phyloP scores from a whole-genome alignment of 2,888 invertebrate species.

The Agrotis clavis region DNA sequence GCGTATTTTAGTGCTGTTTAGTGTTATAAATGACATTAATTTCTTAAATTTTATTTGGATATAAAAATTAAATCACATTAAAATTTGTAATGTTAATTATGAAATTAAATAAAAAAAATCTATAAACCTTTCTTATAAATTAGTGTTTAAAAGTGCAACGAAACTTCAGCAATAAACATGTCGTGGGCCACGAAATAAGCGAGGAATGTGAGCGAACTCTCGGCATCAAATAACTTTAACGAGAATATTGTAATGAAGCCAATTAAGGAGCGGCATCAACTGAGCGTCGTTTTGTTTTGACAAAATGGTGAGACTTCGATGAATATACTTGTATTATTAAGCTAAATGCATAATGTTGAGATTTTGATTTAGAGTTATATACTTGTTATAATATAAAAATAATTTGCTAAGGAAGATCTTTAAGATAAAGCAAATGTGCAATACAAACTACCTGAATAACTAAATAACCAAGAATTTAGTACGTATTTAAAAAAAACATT shows the following conservation, averaged over 20 bases:
- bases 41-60: neutral
- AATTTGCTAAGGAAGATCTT: too few relatives aligned
- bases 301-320: constrained; percentile 51
- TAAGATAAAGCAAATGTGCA: too few relatives aligned
- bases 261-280: constrained; percentile 63
- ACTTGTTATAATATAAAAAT: too few relatives aligned
- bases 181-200: constrained; percentile 57
- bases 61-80: neutral
- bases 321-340: constrained; percentile 41
- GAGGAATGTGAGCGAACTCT: constrained; percentile 18
- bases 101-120: neutral
- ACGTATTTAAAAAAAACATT: too few relatives aligned
- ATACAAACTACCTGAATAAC: too few relatives aligned
- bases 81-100: neutral
- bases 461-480: too few relatives aligned
- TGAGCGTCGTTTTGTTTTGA: constrained; percentile 62
- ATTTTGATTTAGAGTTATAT: too few relatives aligned
- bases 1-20: constrained; percentile 43
- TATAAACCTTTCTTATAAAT: constrained; percentile 17
- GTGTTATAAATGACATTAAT: constrained; percentile 34
- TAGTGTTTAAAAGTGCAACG: constrained; percentile 23
- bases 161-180: constrained; percentile 56
- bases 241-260: constrained; percentile 60
- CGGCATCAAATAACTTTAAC: constrained; percentile 58
- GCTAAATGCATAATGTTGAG: constrained; percentile 31